Conservation (phyloP, 2,113 vertebrate species). For the Xiphophorus maculatus region DNA sequence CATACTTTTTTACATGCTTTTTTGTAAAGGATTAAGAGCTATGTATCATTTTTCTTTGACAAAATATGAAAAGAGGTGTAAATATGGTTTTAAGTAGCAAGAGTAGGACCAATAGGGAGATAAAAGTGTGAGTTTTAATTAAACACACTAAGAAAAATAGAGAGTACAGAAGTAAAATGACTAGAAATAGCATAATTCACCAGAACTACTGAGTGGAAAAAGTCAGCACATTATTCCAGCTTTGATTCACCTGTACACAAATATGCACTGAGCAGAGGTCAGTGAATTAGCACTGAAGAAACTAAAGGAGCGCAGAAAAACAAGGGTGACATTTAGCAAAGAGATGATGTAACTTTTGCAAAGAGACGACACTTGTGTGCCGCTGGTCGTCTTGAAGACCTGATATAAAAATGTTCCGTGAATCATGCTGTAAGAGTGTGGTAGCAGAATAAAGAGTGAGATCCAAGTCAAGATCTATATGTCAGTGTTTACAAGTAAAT, state of each 20-base stretch:
- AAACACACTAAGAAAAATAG: not conserved
- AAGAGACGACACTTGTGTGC: not conserved
- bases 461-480: not conserved
- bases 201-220: constrained; percentile 26
- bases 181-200: constrained; percentile 18
- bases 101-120: not conserved
- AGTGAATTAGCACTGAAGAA: constrained; percentile 10
- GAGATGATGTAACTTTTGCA: constrained; percentile 17
- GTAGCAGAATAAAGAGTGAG: no score
- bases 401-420: not conserved
- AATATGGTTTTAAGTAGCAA: not conserved
- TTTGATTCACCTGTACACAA: not conserved
- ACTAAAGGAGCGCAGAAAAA: not conserved
- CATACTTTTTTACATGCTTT: not conserved
- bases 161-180: not conserved
- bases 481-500: not conserved
- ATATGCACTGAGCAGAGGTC: not conserved
- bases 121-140: not conserved
- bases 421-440: not conserved
- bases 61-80: not conserved
- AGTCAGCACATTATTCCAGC: constrained; percentile 20
- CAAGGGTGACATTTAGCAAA: constrained; percentile 17
- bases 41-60: no score
- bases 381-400: not conserved
- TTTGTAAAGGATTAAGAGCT: not conserved